Conservation (phyloP, 2,113 vertebrate species). For the Pelvicachromis taeniatus region DNA sequence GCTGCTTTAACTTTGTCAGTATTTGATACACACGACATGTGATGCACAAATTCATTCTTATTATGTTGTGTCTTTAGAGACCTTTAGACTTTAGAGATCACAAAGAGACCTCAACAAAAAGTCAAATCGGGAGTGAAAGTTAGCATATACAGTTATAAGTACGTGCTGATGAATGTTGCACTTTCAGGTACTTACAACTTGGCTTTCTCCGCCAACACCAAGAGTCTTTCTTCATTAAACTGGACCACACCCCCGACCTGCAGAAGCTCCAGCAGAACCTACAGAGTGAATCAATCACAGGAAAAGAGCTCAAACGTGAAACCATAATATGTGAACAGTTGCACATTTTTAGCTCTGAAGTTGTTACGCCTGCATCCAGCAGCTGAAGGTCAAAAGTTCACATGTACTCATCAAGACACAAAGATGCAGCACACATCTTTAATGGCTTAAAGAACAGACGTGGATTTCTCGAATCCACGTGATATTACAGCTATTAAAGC, state of each 20-base stretch:
- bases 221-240: constrained; percentile 87
- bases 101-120: too few relatives aligned
- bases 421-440: background rate
- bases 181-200: constrained; percentile 86
- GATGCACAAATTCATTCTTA: too few relatives aligned
- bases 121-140: too few relatives aligned
- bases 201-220: constrained; percentile 89
- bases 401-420: background rate
- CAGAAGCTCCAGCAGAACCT: constrained; percentile 92
- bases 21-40: too few relatives aligned
- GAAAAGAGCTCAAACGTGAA: background rate
- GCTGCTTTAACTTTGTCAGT: too few relatives aligned
- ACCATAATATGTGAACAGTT: background rate
- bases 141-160: fast-evolving
- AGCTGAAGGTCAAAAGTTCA: background rate
- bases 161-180: background rate
- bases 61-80: too few relatives aligned
- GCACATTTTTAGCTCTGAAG: background rate
- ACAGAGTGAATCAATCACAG: constrained; percentile 40
- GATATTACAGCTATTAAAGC: background rate
- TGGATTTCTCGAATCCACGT: background rate
- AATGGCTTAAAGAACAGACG: background rate
- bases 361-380: fast-evolving
- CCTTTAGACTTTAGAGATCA: too few relatives aligned
- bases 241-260: constrained; percentile 94